Evolutionary conservation across 2,797 vertebrate genomes (phyloP), one percentile per base, ranked within the genome.

Genomic region (Brachyrhaphis roseni): DNA sequence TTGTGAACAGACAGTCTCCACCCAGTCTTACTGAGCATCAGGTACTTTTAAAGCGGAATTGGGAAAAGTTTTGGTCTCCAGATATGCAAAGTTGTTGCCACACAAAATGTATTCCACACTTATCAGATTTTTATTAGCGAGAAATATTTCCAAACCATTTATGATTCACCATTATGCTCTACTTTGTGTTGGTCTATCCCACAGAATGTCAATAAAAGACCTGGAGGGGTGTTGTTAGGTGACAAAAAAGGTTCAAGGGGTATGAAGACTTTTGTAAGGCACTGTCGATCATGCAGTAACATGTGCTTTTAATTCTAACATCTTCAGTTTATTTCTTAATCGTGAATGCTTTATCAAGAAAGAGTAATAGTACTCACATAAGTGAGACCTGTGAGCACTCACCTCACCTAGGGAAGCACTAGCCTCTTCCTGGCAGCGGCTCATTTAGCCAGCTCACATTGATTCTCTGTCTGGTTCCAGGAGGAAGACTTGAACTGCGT

Each of bases 401-500:
- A 59, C 66, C 46, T 41, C 59, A 43, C 18, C 53, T 57, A 49
- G 74, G 28, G 76, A 70, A 75, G 36, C 57, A 39, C 55, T 80
- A 59, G 66, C 51, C 84, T 76, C 57, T n/a, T 36, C 45, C 80
- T 41, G 64, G 53, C 46, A 78, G 76, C 72, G 74, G 34, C 28
- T 64, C 70, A 7, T 72, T 41, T 46, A 78, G 72, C 43, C 74
- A 76, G 20, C 73, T 83, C 79, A 66, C 82, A 51, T 51, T 87
- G 83, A 92, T 62, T 59, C 39, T 79, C 76, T 82, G 72, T 91
- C 51, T 92, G 75, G 10, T 83, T 90, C 11, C 90, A 99, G 98
- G 98, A 99, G 86, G 98, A 99, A 95, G 98, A 99, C 90, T 95
- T 99, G 86, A 99, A 98, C 92, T 98, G 96, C 28, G 97, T 99